Base-by-base conservation (phyloP, 2,113 vertebrate genomes). In the Triplophysa tibetana region DNA sequence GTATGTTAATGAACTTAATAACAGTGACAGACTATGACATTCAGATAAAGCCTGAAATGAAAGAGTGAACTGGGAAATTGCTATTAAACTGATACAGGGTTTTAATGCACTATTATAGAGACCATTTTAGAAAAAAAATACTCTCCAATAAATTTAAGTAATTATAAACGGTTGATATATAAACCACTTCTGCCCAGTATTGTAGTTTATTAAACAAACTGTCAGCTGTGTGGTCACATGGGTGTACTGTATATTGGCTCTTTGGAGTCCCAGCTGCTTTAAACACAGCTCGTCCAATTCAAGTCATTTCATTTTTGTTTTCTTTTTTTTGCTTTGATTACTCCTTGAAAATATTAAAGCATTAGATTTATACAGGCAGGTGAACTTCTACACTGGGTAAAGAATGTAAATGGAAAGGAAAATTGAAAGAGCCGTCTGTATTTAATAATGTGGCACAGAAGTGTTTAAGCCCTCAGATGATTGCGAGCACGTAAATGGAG, bases 371-470 rank as follows among this genome's bases (percentile, higher is more conserved):
- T 69, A 38, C 24, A 69, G 13, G 45, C 43, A 8, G 43, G 1
- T 24, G 21, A 3, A 68, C 13, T 69, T 45, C 21, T 69, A 24
- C 8, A 38, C 29, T n/a, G 69, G 29, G 10, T 45, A 45, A 45
- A 45, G 9, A 12, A 45, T 43, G 10, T 10, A 60, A 60, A 17
- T 61, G 58, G 11, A 14, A 43, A 45, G 21, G n/a, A 3, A 61
- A 61, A 41, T 6, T 7, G 23, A 7, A 24, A 63, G 11, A 29
- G 61, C 11, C 56, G 14, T 29, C 24, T 63, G 52, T 60, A 29
- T 56, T 58, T n/a, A 41, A 19, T 38, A 73, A 60, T 41, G 54
- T 74, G 56, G 54, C 33, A 60, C 17, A 56, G 52, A 41, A 73
- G 11, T n/a, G 60, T 45, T 48, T 45, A 61, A 38, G 33, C 58